Conservation (phyloP, 2,113 vertebrate genomes). For the Pollimyrus isidori region DNA sequence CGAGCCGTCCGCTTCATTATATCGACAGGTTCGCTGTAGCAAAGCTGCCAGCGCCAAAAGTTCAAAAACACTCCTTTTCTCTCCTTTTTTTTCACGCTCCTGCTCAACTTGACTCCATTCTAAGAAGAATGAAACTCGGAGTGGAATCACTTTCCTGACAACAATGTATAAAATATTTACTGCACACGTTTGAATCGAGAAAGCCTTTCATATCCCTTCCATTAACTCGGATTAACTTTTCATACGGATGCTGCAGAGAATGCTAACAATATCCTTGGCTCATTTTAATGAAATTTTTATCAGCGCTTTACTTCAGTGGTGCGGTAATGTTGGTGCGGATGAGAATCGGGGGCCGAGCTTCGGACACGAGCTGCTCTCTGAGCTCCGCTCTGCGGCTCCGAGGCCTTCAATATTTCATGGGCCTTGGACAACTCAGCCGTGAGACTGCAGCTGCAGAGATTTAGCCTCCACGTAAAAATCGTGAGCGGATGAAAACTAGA, state of each 20-base stretch:
- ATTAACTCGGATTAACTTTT: conserved; percentile 99
- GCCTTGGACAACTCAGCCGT: conserved; percentile 94
- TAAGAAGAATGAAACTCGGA: conserved; percentile 89
- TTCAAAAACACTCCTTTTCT: conserved; percentile 81
- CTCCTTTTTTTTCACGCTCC: conserved; percentile 42
- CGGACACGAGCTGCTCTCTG: conserved; percentile 98
- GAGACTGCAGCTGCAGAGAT: conserved; percentile 99
- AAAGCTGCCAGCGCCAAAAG: conserved; percentile 84
- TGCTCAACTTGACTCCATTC: conserved; percentile 70
- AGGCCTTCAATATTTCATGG: conserved; percentile 99
- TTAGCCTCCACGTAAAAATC: conserved; percentile 99
- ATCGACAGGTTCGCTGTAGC: conserved; percentile 90
- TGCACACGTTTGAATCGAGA: conserved; percentile 97
- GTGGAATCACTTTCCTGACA: conserved; percentile 98
- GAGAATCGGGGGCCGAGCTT: conserved; percentile 93
- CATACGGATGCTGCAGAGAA: conserved; percentile 97
- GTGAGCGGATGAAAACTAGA: conserved; percentile 96
- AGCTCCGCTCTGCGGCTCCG: conserved; percentile 91
- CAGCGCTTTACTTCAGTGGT: conserved; percentile 83
- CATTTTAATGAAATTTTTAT: conserved; percentile 99
- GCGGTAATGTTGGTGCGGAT: conserved; percentile 99
- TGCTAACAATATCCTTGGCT: conserved; percentile 99
- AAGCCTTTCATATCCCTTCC: conserved; percentile 99
- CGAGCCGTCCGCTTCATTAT: conserved; percentile 86
- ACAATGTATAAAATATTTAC: conserved; percentile 99